These are phyloP conservation scores for Papilio demoleus DNA, from an alignment of 2,888 invertebrate genomes.

Conservation along the genomic window DNA sequence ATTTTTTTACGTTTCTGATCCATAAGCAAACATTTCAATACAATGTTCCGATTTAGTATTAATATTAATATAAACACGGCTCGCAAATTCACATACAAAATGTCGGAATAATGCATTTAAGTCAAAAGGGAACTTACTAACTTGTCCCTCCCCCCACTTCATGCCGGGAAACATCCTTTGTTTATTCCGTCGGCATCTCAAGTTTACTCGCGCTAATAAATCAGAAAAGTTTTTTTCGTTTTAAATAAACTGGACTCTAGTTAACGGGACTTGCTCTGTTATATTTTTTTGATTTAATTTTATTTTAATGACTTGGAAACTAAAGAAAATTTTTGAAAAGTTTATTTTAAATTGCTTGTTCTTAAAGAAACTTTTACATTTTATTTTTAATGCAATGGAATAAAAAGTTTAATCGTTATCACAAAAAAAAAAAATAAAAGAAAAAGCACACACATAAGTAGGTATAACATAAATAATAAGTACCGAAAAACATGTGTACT, in stretches of 20 bases:
- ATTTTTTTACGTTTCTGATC: background rate
- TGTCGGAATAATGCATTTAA: background rate
- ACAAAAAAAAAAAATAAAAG: too few species aligned
- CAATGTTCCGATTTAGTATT: too few species aligned
- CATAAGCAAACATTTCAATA: background rate
- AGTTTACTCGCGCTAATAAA: conserved; percentile 22
- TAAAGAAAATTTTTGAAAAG: conserved; percentile 1
- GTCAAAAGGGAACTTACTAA: conserved; percentile 8
- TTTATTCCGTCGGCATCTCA: conserved; percentile 18
- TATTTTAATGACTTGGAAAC: conserved; percentile 11
- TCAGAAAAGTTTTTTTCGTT: conserved; percentile 24
- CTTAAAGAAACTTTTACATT: background rate
- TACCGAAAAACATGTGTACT: background rate
- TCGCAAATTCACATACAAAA: background rate
- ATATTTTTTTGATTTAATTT: background rate
- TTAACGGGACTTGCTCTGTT: background rate
- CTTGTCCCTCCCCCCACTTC: conserved; percentile 1
- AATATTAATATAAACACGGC: too few species aligned
- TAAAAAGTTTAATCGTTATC: background rate
- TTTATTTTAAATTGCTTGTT: background rate
- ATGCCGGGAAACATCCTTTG: conserved; percentile 16
- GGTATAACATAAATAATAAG: background rate
- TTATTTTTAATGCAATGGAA: background rate
- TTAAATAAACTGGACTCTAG: conserved; percentile 7
- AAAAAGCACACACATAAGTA: background rate